Evolutionary conservation across 2,888 invertebrate genomes (phyloP).

Genomic region (Oeneis ivallda): DNA sequence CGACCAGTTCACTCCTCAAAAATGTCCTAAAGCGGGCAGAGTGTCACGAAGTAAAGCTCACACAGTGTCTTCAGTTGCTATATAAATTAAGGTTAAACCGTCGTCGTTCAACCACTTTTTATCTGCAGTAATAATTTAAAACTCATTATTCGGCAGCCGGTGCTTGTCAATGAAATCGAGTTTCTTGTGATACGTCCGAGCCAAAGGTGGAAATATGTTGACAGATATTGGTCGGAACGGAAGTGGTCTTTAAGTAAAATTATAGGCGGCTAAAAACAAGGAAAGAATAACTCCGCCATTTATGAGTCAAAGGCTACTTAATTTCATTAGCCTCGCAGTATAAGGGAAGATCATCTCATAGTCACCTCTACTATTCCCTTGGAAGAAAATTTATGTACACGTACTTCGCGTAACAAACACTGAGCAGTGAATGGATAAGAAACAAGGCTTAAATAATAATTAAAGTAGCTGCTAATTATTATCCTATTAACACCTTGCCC

Average conservation of each 20-base stretch:
- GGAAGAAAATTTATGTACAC: not conserved
- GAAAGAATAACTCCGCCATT: conserved; percentile 69
- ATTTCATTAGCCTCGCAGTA: conserved; percentile 47
- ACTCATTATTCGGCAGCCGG: conserved; percentile 76
- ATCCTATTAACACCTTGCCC: too few relatives aligned
- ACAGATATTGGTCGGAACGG: conserved; percentile 79
- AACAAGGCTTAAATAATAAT: too few relatives aligned
- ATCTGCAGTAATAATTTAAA: conserved; percentile 79
- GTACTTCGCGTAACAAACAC: too few relatives aligned
- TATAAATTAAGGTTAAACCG: conserved; percentile 71
- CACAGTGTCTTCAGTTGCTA: conserved; percentile 60
- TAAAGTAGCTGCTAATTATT: too few relatives aligned
- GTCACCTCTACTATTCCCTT: conserved; percentile 25
- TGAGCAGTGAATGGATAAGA: too few relatives aligned
- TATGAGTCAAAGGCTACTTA: conserved; percentile 60
- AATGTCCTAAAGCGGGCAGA: conserved; percentile 30
- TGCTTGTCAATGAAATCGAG: conserved; percentile 78
- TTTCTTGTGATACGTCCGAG: conserved; percentile 76
- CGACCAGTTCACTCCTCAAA: conserved; percentile 14
- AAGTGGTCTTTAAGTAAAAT: conserved; percentile 77
- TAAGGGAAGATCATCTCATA: conserved; percentile 39
- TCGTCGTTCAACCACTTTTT: conserved; percentile 69
- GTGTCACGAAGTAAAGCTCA: conserved; percentile 46
- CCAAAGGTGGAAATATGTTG: conserved; percentile 78
- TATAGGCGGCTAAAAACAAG: conserved; percentile 74